These are phyloP conservation scores for Notechis scutatus DNA, from an alignment of 2,113 vertebrate genomes.

Conservation along the genomic window DNA sequence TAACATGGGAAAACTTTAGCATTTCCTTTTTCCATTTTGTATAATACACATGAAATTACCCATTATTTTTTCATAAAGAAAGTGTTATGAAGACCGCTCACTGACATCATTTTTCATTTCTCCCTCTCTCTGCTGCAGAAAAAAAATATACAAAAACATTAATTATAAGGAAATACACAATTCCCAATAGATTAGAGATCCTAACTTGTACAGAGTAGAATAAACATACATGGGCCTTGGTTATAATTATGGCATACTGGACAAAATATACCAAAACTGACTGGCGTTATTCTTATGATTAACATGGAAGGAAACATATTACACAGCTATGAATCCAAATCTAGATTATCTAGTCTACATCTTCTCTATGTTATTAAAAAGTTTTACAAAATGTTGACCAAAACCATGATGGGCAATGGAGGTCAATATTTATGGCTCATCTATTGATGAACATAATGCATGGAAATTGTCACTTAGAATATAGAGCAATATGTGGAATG, in stretches of 20 bases:
- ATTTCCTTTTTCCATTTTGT: slow-evolving; percentile 18
- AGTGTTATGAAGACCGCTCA: neutral
- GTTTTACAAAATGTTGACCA: neutral
- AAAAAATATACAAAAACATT: neutral
- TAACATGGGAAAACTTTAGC: slow-evolving; percentile 33
- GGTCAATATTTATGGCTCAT: neutral
- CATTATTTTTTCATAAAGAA: neutral
- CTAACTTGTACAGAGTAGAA: neutral
- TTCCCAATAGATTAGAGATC: neutral
- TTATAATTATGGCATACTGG: neutral
- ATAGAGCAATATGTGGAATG: neutral
- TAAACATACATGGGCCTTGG: neutral
- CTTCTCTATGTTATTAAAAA: neutral
- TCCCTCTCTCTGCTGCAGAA: neutral
- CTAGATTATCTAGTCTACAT: neutral
- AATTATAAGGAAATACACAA: neutral
- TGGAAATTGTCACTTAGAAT: neutral
- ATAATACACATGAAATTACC: slow-evolving; percentile 3
- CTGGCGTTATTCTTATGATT: neutral
- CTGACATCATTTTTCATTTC: neutral
- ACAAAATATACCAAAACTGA: neutral
- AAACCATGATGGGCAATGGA: neutral
- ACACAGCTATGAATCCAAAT: neutral
- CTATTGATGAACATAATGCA: neutral
- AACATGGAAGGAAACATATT: neutral